Percentiles rank a stretch among this genome's conserved stretches.
phyloP scores from a whole-genome alignment of 2,113 vertebrate genomes.

The Menidia beryllina region DNA sequence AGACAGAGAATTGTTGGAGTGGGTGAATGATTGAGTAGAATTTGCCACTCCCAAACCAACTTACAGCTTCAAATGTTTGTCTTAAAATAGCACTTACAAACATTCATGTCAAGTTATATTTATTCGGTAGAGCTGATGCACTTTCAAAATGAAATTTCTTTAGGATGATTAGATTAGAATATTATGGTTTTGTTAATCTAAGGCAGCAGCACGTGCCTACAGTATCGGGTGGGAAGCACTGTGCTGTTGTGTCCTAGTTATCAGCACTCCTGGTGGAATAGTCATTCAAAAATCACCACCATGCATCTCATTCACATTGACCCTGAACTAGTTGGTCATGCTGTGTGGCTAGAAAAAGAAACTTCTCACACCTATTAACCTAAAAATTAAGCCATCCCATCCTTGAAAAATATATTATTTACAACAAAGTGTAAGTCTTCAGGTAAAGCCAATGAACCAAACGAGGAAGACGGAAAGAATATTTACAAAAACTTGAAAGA shows the following conservation, averaged over 20 bases:
- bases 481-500: background rate
- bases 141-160: background rate
- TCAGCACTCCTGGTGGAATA: slow-evolving; percentile 39
- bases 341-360: slow-evolving; percentile 39
- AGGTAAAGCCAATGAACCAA: too few relatives aligned
- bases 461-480: background rate
- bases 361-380: background rate
- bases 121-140: background rate
- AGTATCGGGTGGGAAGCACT: slow-evolving; percentile 12
- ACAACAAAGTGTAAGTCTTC: background rate
- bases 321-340: slow-evolving; percentile 73
- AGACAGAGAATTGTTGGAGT: slow-evolving; percentile 17
- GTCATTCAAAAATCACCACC: slow-evolving; percentile 41
- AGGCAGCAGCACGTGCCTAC: background rate
- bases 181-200: slow-evolving; percentile 15
- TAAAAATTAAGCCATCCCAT: too few relatives aligned
- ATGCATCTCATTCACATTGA: slow-evolving; percentile 70
- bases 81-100: background rate
- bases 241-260: slow-evolving; percentile 67
- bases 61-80: slow-evolving; percentile 28
- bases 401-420: background rate
- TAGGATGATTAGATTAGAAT: background rate
- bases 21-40: background rate
- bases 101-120: slow-evolving; percentile 9
- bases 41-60: slow-evolving; percentile 26